A percentile compares a stretch with the other conserved stretches of the same genome.
Conservation (phyloP, 2,797 vertebrate genomes). For the Sebastes kiyomatsui region DNA sequence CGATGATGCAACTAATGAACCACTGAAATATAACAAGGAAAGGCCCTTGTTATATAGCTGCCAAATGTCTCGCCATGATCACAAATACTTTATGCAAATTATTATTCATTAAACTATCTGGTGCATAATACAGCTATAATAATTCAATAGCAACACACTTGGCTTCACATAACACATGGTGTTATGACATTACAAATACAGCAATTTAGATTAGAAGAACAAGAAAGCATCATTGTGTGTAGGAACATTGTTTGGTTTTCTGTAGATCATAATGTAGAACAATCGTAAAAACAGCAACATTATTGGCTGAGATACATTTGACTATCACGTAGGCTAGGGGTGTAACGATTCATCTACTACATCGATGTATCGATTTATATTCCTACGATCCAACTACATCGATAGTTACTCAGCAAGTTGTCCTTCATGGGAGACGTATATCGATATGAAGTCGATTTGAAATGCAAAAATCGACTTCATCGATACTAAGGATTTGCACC, state of each 20-base stretch:
- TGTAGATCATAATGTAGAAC: too few relatives aligned
- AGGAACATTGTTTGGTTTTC: too few relatives aligned
- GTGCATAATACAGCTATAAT: not conserved
- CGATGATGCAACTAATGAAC: slow-evolving; percentile 12
- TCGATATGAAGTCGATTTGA: too few relatives aligned
- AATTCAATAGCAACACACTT: not conserved
- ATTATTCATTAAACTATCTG: not conserved
- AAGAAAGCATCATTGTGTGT: too few relatives aligned
- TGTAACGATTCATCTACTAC: too few relatives aligned
- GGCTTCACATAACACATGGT: not conserved
- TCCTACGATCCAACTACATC: too few relatives aligned
- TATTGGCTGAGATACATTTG: too few relatives aligned
- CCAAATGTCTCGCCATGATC: not conserved
- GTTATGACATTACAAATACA: not conserved
- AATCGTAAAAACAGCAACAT: rapidly evolving
- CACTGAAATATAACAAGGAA: not conserved
- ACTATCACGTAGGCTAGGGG: too few relatives aligned
- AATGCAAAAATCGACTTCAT: rapidly evolving
- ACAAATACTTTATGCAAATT: not conserved
- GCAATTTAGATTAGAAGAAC: not conserved
- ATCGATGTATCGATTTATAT: too few relatives aligned
- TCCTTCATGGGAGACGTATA: too few relatives aligned
- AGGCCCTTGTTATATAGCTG: not conserved
- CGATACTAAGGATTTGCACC: rapidly evolving
- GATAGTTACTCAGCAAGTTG: too few relatives aligned